These are phyloP conservation scores for Halisarca cf. caerulea DNA, from an alignment of 37 sponge, comb jelly and placozoan species.

Conservation along the genomic window DNA sequence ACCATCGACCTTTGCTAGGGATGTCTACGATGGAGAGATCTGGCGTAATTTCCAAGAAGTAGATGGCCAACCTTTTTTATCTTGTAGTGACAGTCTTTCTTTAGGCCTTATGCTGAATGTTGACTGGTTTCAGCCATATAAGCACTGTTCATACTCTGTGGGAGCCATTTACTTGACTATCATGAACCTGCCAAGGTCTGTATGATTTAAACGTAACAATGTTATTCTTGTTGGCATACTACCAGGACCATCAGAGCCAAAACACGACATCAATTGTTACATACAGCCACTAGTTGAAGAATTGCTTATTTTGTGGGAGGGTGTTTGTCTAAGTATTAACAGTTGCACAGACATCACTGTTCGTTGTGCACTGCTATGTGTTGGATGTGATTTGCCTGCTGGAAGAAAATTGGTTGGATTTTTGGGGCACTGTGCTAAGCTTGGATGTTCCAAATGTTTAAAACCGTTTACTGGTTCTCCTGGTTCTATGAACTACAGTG, in stretches of 20 bases:
- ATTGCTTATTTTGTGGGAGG: constrained; percentile 32
- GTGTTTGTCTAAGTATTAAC: constrained; percentile 29
- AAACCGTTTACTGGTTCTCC: constrained; percentile 8
- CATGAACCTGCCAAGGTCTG: constrained; percentile 45
- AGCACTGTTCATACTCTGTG: constrained; percentile 42
- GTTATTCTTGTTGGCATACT: constrained; percentile 48
- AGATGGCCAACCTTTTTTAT: constrained; percentile 38
- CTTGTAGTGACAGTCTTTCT: background rate
- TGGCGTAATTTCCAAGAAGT: constrained; percentile 47
- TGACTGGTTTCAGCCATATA: constrained; percentile 60
- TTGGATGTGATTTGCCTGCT: constrained; percentile 55
- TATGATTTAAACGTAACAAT: constrained; percentile 47
- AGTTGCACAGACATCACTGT: background rate
- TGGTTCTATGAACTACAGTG: constrained; percentile 19
- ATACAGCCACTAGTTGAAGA: constrained; percentile 49
- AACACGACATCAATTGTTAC: constrained; percentile 42
- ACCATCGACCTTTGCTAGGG: background rate
- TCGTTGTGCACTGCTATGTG: constrained; percentile 37
- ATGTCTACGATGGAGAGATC: constrained; percentile 68
- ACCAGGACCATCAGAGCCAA: constrained; percentile 63
- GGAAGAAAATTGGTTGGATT: constrained; percentile 58
- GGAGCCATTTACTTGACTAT: constrained; percentile 49
- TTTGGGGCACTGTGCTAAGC: constrained; percentile 38
- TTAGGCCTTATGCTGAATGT: constrained; percentile 30
- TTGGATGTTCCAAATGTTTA: constrained; percentile 38